Evolutionary conservation across 1,140 invertebrate species (phyloP), one percentile per base, ranked within the genome.

Genomic region (Drosophila saltans): DNA sequence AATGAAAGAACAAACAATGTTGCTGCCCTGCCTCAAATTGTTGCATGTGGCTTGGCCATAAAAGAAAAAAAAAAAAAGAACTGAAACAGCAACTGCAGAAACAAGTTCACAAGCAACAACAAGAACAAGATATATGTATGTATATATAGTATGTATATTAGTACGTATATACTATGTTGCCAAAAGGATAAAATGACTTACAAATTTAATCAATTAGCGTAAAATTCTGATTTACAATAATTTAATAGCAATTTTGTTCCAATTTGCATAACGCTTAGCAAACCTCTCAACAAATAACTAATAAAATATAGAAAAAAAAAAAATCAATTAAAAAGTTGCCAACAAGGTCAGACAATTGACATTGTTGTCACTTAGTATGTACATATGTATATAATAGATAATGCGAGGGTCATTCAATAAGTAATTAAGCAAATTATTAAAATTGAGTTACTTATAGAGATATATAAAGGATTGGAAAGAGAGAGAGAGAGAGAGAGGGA

Each of bases 171-270:
- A 36, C 33, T 6, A 36, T 2, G 6, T 36, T 36, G 33, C 69
- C 67, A 57, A 65, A 66, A 26, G 55, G 30, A 56, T 43, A 2
- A 52, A 52, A 52, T 30, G 1, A 56, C 73, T 86, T 79, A 62
- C 66, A 60, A 86, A 81, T 8, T 26, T 26, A 26, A 52, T 52
- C 45, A 52, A 52, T 52, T 24, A 52, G n/a, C 0, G 9, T 3
- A 10, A 1, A 52, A 24, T 52, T 52, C 45, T 67, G 69, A 62
- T 73, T 82, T 88, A 80, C 67, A 56, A 72, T 69, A 78, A 69
- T 89, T 89, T 83, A 89, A 88, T 81, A 89, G 83, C 82, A 74
- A 74, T 88, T 88, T 88, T 88, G 84, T 88, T 63, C 84, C 81
- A 89, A 88, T 88, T 88, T 89, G 78, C 84, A 84, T 89, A 88